These are phyloP conservation scores for Ditula angustiorana DNA, from an alignment of 2,888 invertebrate species.

Conservation along the genomic window DNA sequence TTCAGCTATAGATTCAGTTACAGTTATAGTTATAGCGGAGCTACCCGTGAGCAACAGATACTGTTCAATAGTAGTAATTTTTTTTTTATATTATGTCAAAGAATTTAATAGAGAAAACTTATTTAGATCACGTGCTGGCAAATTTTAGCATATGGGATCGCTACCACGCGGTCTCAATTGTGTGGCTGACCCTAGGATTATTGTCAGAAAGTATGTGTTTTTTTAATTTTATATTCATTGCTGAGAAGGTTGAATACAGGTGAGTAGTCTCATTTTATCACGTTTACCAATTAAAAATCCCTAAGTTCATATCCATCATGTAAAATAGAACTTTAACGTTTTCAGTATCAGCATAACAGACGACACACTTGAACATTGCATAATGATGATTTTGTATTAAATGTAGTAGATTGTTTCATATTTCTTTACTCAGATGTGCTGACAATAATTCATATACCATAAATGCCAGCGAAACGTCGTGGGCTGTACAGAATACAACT, in stretches of 20 bases:
- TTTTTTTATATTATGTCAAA: slow-evolving; percentile 9
- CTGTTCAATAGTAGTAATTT: too few species aligned
- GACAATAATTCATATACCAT: neutral
- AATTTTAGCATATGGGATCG: slow-evolving; percentile 32
- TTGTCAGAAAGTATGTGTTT: slow-evolving; percentile 6
- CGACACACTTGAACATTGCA: too few species aligned
- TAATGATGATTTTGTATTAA: neutral
- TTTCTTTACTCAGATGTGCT: slow-evolving; percentile 18
- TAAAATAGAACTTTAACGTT: too few species aligned
- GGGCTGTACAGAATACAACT: neutral
- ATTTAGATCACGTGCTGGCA: slow-evolving; percentile 33
- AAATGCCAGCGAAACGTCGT: neutral
- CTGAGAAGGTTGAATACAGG: neutral
- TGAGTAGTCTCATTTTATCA: too few species aligned
- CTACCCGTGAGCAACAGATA: too few species aligned
- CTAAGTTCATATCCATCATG: too few species aligned
- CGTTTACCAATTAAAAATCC: too few species aligned
- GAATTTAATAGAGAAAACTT: slow-evolving; percentile 10
- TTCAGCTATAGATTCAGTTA: too few species aligned
- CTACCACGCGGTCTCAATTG: slow-evolving; percentile 17
- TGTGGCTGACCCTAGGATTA: slow-evolving; percentile 13
- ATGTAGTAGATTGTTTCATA: neutral
- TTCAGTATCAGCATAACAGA: too few species aligned
- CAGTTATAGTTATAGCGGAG: too few species aligned
- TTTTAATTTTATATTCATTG: slow-evolving; percentile 31